Base-by-base conservation (phyloP, 2,797 vertebrate species). In the Amblyraja radiata region DNA sequence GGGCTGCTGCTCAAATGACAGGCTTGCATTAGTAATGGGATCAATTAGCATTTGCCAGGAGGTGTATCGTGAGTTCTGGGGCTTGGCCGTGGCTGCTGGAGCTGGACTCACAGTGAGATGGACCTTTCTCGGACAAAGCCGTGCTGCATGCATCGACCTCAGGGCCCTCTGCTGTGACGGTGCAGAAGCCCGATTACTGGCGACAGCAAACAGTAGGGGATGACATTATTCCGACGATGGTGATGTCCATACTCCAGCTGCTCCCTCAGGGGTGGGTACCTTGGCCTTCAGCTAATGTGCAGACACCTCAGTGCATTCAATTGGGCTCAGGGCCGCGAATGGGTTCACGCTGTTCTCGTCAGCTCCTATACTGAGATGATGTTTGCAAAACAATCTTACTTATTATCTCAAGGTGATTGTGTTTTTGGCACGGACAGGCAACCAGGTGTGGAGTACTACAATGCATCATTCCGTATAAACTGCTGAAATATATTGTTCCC, bases 1-100 rank as follows among this genome's bases (percentile, higher is more conserved):
- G 28, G 28, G 61, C 61, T 86, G 28, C 11, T 28, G 61, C 63
- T 86, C 83, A 63, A 86, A 63, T 21, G n/a, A 0, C 11, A 86
- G 1, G 28, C 83, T 86, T 28, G 58, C 83, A 61, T 0, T 86
- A 63, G 61, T n/a, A 63, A 86, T 86, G 58, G 83, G n/a, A 86
- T 86, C 58, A 63, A 86, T 86, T 86, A 86, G n/a, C 58, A 63
- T 86, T 63, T 86, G 81, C 61, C 28, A 63, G 28, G 58, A 63
- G 83, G 54, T 86, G 4, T 1, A 32, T n/a, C 16, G 25, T 32
- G 83, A 86, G 83, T 28, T 32, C 11, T 1, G 61, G 16, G 61
- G 58, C 61, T 8, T 14, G n/a, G 58, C 1, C 58, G 0, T 1
- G n/a, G 58, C 16, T 28, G 58, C 83, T 86, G 4, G 54, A 86